A percentile compares a stretch with the other conserved stretches of the same genome.
Conservation (phyloP, 2,888 invertebrate species). For the Drosophila incognita region DNA sequence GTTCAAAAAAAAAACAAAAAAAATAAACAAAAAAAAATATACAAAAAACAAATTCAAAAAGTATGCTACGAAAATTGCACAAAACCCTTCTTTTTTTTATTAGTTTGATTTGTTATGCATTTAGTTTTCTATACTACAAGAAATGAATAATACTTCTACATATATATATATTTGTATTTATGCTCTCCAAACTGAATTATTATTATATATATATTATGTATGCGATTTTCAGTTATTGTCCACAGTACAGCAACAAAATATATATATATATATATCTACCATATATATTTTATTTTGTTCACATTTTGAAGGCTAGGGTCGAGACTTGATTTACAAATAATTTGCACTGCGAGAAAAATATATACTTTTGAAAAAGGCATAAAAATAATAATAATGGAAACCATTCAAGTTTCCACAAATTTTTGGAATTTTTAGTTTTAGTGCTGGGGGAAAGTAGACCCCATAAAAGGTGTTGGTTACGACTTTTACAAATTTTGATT, state of each 20-base stretch:
- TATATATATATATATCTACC: not conserved
- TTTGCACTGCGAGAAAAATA: slow-evolving; percentile 68
- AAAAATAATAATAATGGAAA: not conserved
- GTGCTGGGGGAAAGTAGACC: too few species aligned
- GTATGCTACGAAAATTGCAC: slow-evolving; percentile 81
- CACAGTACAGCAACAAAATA: slow-evolving; percentile 10
- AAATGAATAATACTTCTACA: slow-evolving; percentile 28
- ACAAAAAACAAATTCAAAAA: slow-evolving; percentile 58
- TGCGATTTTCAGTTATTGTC: slow-evolving; percentile 37
- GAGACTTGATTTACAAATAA: slow-evolving; percentile 67
- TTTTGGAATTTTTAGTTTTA: slow-evolving; percentile 37
- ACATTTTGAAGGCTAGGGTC: slow-evolving; percentile 73
- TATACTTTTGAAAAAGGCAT: slow-evolving; percentile 30
- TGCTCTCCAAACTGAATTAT: slow-evolving; percentile 41
- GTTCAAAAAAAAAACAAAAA: slow-evolving; percentile 49
- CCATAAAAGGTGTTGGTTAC: slow-evolving; percentile 60
- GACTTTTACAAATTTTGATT: slow-evolving; percentile 33
- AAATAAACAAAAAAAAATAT: slow-evolving; percentile 48
- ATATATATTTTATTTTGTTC: slow-evolving; percentile 3
- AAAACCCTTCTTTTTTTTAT: slow-evolving; percentile 58
- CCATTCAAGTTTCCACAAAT: slow-evolving; percentile 20
- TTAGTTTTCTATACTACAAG: slow-evolving; percentile 41
- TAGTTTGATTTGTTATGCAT: slow-evolving; percentile 56
- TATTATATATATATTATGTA: slow-evolving; percentile 33
- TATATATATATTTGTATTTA: slow-evolving; percentile 38